Evolutionary conservation across 2,888 invertebrate genomes (phyloP), one percentile per base, ranked within the genome.

Genomic region (Spodoptera exigua): DNA sequence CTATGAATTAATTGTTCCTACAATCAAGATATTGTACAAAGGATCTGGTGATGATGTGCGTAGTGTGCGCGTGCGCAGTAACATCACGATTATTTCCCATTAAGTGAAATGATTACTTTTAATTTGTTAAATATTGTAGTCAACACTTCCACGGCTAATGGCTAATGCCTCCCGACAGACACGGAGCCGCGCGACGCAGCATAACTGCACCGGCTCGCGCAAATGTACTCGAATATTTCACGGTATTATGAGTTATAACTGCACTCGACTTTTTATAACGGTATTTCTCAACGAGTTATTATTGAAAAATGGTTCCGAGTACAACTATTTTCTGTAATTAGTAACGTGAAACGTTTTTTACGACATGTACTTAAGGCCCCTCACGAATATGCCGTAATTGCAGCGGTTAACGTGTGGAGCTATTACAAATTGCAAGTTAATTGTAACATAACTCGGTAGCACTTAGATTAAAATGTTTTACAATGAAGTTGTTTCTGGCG

Each of bases 1-100:
- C 54, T 76, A 71, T 75, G 61, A 78, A 75, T 75, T 61, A 73
- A 75, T 79, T 71, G 86, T 87, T 87, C 87, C 87, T 87, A 86
- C 74, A 67, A 65, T 74, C 64, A 70, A 75, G 67, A 77, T 71
- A 73, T 76, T 79, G 81, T 84, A 80, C 78, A 79, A 81, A 77
- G 67, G 80, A 81, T 84, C 81, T 82, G 77, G 61, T 73, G 72
- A 68, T 75, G 59, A 65, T 65, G 65, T 74, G 69, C 67, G 75
- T 68, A 72, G 49, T 53, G 57, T 45, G 57, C 55, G 69, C 65
- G 62, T 66, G 69, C 59, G 55, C 53, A 49, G 34, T 43, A 57
- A 72, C 79, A 78, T 78, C 80, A 78, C 80, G 64, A 51, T 70
- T 71, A 70, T 70, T 74, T 73, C 69, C 58, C 62, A 52, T 45